phyloP scores from a whole-genome alignment of 1,140 invertebrate genomes.

The Polypedilum pembai region DNA sequence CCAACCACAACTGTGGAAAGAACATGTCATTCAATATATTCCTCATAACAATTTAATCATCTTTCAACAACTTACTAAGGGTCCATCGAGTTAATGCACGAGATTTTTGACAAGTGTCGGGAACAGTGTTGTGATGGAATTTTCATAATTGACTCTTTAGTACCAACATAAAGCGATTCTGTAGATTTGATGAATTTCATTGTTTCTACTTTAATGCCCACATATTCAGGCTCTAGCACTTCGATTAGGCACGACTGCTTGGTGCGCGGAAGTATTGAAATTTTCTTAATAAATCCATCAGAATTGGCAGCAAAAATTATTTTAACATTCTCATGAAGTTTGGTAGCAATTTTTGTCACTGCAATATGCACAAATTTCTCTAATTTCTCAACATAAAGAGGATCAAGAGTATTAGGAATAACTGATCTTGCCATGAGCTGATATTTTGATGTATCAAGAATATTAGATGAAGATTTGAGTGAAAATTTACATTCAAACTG shows the following conservation, averaged over 20 bases:
- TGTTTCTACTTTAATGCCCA: slow-evolving; percentile 50
- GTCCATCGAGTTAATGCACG: slow-evolving; percentile 78
- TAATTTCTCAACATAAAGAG: slow-evolving; percentile 60
- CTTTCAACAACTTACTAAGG: slow-evolving; percentile 52
- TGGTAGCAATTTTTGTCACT: slow-evolving; percentile 64
- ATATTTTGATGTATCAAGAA: slow-evolving; percentile 67
- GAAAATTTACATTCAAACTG: slow-evolving; percentile 51
- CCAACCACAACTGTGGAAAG: slow-evolving; percentile 67
- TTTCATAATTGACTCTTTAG: slow-evolving; percentile 58
- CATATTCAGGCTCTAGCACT: slow-evolving; percentile 63
- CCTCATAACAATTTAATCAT: too few species aligned
- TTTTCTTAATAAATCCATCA: slow-evolving; percentile 69
- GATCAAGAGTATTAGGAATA: slow-evolving; percentile 59
- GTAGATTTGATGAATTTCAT: slow-evolving; percentile 75
- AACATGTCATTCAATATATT: too few species aligned
- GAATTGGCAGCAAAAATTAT: slow-evolving; percentile 73
- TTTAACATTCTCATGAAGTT: slow-evolving; percentile 55
- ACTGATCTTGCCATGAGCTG: slow-evolving; percentile 84
- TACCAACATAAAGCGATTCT: slow-evolving; percentile 76
- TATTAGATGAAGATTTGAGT: slow-evolving; percentile 39
- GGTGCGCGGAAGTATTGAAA: slow-evolving; percentile 61
- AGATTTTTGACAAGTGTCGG: slow-evolving; percentile 57
- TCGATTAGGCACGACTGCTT: slow-evolving; percentile 76
- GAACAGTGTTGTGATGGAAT: slow-evolving; percentile 70
- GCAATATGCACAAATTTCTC: slow-evolving; percentile 75